These are phyloP conservation scores for Zaprionus ornatus DNA, from an alignment of 1,140 invertebrate species.

Conservation along the genomic window DNA sequence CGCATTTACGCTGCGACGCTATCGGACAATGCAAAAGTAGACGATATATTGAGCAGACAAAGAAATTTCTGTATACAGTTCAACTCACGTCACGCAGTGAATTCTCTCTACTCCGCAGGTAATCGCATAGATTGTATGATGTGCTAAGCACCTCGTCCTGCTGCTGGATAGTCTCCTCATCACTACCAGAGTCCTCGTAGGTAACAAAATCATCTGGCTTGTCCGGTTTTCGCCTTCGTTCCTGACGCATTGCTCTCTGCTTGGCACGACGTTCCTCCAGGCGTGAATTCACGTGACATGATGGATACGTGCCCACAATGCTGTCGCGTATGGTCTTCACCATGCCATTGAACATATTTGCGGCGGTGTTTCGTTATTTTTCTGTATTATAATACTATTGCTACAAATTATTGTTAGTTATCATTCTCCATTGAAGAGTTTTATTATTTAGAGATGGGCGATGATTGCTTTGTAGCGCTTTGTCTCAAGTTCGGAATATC, in stretches of 20 bases:
- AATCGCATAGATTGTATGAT: conserved; percentile 94
- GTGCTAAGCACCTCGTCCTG: conserved; percentile 90
- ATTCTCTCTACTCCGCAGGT: conserved; percentile 90
- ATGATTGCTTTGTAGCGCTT: neutral
- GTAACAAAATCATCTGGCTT: conserved; percentile 95
- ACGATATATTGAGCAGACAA: neutral
- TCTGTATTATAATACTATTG: conserved; percentile 5
- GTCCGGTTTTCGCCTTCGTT: conserved; percentile 91
- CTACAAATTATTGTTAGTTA: conserved; percentile 27
- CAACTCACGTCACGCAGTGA: conserved; percentile 87
- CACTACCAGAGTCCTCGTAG: conserved; percentile 93
- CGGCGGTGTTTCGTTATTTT: conserved; percentile 22
- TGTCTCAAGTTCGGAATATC: neutral
- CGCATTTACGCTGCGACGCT: conserved; percentile 88
- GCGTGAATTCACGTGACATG: conserved; percentile 88
- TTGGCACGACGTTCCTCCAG: conserved; percentile 89
- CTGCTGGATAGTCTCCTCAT: conserved; percentile 89
- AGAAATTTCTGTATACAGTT: conserved; percentile 2
- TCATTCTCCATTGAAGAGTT: conserved; percentile 50
- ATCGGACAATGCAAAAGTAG: conserved; percentile 32
- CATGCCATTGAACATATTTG: conserved; percentile 82
- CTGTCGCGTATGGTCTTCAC: conserved; percentile 83
- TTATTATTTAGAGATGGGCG: neutral
- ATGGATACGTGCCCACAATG: conserved; percentile 87
- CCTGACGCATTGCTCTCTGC: conserved; percentile 87